Conservation (phyloP, 2,888 invertebrate genomes). For the Clivina fossor region DNA sequence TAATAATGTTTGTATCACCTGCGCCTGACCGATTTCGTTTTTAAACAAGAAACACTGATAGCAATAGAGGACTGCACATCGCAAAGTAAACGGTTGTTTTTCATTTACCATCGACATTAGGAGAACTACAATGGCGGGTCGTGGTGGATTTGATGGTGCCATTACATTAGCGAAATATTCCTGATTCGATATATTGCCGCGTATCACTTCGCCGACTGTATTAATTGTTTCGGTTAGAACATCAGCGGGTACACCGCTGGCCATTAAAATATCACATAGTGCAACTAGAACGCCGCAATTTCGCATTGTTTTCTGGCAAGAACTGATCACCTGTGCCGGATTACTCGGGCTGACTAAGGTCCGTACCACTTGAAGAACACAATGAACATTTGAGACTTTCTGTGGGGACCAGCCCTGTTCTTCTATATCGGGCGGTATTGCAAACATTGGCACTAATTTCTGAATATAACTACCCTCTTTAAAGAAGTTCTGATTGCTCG, state of each 20-base stretch:
- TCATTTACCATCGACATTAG: slow-evolving; percentile 99
- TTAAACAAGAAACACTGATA: slow-evolving; percentile 94
- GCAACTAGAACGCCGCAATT: slow-evolving; percentile 79
- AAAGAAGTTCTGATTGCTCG: slow-evolving; percentile 97
- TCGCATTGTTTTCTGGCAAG: slow-evolving; percentile 89
- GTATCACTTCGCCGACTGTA: slow-evolving; percentile 90
- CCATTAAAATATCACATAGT: slow-evolving; percentile 90
- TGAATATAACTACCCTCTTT: slow-evolving; percentile 97
- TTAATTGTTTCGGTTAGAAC: slow-evolving; percentile 95
- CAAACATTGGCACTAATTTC: slow-evolving; percentile 85
- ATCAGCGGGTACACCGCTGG: slow-evolving; percentile 94
- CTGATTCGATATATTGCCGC: slow-evolving; percentile 89
- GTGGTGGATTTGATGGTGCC: slow-evolving; percentile 91
- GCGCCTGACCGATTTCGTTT: slow-evolving; percentile 86
- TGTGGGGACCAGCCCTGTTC: slow-evolving; percentile 88
- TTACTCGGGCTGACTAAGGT: slow-evolving; percentile 93
- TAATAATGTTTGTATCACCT: slow-evolving; percentile 87
- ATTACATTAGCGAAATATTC: slow-evolving; percentile 86
- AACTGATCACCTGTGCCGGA: slow-evolving; percentile 73
- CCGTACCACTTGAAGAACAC: slow-evolving; percentile 86
- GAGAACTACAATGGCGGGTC: slow-evolving; percentile 91
- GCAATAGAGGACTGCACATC: slow-evolving; percentile 95
- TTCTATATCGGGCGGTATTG: slow-evolving; percentile 68
- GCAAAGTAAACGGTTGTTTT: slow-evolving; percentile 84
- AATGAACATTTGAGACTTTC: slow-evolving; percentile 91